Evolutionary conservation across 2,888 invertebrate genomes (phyloP), one percentile per base, ranked within the genome.

Genomic region (Leuctra nigra): DNA sequence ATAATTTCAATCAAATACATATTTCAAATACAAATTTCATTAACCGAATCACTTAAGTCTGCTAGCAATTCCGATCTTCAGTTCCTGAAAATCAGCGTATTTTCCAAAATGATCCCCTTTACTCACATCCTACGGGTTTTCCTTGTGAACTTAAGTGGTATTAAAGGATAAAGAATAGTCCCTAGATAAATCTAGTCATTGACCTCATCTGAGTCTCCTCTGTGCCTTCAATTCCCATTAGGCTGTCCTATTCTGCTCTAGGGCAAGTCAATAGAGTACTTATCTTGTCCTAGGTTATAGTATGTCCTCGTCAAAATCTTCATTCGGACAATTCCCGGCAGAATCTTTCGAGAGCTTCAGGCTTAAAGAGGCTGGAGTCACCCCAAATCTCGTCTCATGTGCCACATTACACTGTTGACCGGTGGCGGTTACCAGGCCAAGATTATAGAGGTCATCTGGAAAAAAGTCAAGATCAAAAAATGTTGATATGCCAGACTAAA

Each of bases 231-330:
- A 39, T 39, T 39, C 39, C 39, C 39, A 39, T 39, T 39, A 39
- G 4, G 16, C 39, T n/a, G n/a, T n/a, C n/a, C n/a, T n/a, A n/a
- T n/a, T n/a, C 13, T 4, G 16, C 39, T 39, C 13, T 39, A 6
- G 39, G 39, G 39, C 39, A 39, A 39, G 39, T 39, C 39, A 39
- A 39, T 39, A 39, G 39, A 39, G 16, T 39, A 18, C 39, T 39
- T 39, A 39, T 39, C 16, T 39, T 38, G 39, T 14, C 39, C 2
- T 39, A 6, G 38, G 16, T n/a, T 39, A 39, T 39, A 39, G 16
- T 39, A 18, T 14, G 16, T 16, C 39, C n/a, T 38, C 38, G 39
- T 39, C 39, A 39, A 4, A 29, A 39, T 18, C 39, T 3, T 14
- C 39, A 39, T 39, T 14, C 18, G 4, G 7, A 16, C 39, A 4